These are phyloP conservation scores for Nephrocerus scutellatus DNA, from an alignment of 2,888 invertebrate genomes.

Conservation along the genomic window DNA sequence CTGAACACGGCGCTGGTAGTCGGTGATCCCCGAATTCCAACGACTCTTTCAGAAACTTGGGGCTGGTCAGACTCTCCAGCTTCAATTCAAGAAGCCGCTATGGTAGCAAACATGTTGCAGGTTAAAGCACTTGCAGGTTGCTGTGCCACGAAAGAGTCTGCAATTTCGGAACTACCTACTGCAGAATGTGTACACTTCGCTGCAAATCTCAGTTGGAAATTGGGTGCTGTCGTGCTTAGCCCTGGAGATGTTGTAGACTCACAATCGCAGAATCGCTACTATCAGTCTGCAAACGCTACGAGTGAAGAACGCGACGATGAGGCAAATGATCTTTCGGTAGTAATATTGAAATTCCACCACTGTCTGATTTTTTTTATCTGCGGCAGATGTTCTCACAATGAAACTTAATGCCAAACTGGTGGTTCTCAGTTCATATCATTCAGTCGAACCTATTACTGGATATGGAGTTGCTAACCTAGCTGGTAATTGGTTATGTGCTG, in stretches of 20 bases:
- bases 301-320: constrained; percentile 56
- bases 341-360: constrained; percentile 68
- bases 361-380: constrained; percentile 80
- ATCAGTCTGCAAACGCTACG: constrained; percentile 50
- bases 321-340: constrained; percentile 55
- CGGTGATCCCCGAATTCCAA: constrained; percentile 64
- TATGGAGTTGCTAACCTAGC: constrained; percentile 68
- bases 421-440: constrained; percentile 48
- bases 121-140: constrained; percentile 70
- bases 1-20: constrained; percentile 45
- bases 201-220: constrained; percentile 88
- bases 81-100: constrained; percentile 84
- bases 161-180: constrained; percentile 71
- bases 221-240: constrained; percentile 79
- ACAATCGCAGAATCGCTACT: constrained; percentile 50
- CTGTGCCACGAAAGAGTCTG: constrained; percentile 81
- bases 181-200: constrained; percentile 91
- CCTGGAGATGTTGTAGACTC: constrained; percentile 63
- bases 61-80: constrained; percentile 84
- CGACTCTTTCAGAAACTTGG: constrained; percentile 67
- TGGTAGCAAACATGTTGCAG: constrained; percentile 85
- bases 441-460: constrained; percentile 56
- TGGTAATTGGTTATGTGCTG: constrained; percentile 72
- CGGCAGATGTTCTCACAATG: constrained; percentile 75
- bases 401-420: constrained; percentile 78